A percentile compares a stretch with the other conserved stretches of the same genome.
phyloP scores from a whole-genome alignment of 2,797 vertebrate species.

The Chelon labrosus region DNA sequence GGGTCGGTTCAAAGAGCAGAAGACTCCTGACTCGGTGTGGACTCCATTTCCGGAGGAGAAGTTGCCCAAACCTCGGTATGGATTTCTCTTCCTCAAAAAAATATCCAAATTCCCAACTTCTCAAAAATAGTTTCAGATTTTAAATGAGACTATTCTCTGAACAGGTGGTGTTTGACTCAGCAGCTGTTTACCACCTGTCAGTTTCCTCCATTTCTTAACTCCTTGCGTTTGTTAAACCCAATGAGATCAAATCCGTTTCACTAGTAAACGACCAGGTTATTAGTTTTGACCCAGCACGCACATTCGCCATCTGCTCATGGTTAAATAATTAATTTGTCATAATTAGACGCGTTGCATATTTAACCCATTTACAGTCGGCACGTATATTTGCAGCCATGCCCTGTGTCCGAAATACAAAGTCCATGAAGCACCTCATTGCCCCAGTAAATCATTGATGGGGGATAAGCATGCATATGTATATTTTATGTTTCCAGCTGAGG shows the following conservation, averaged over 20 bases:
- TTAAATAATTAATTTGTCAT: constrained; percentile 83
- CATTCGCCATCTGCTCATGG: constrained; percentile 76
- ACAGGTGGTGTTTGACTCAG: constrained; percentile 23
- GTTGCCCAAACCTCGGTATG: constrained; percentile 95
- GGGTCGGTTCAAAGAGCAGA: constrained; percentile 99
- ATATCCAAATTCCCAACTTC: background rate
- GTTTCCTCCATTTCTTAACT: constrained; percentile 35
- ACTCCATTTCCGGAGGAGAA: constrained; percentile 96
- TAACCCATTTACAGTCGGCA: constrained; percentile 73
- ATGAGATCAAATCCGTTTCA: constrained; percentile 65
- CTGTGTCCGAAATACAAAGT: constrained; percentile 70
- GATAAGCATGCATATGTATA: constrained; percentile 78
- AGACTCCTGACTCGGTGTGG: constrained; percentile 97
- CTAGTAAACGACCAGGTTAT: constrained; percentile 57
- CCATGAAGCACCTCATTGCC: constrained; percentile 68
- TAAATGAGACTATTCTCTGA: constrained; percentile 7
- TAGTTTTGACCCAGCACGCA: constrained; percentile 65
- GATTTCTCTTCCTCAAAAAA: background rate
- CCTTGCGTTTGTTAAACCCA: constrained; percentile 52
- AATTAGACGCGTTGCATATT: constrained; percentile 83
- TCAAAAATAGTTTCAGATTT: background rate
- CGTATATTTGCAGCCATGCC: constrained; percentile 54
- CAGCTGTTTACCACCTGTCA: constrained; percentile 50
- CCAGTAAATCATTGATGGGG: constrained; percentile 78
- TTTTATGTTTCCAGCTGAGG: constrained; percentile 78